Conservation (phyloP, 2,888 invertebrate species). For the Spilarctia lutea region DNA sequence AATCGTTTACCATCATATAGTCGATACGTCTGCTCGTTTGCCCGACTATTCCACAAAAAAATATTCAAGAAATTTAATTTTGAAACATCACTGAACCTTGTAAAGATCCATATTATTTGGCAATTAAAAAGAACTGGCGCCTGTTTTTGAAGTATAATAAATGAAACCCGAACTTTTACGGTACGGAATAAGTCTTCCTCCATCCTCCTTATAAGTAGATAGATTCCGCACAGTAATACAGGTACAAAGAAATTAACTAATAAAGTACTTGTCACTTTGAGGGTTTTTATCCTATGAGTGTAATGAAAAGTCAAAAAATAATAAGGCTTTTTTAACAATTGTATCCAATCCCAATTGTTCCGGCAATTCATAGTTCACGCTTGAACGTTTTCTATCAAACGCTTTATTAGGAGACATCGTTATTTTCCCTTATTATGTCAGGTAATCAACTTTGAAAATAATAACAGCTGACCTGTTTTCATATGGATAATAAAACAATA, state of each 20-base stretch:
- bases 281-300: neutral
- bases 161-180: neutral
- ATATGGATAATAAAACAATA: constrained; percentile 7
- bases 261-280: neutral
- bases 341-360: neutral
- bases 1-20: too few relatives aligned
- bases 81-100: neutral
- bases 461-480: constrained; percentile 65
- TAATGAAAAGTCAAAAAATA: neutral
- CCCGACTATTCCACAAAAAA: too few relatives aligned
- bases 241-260: neutral
- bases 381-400: constrained; percentile 63
- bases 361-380: constrained; percentile 65
- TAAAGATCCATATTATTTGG: neutral
- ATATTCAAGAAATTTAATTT: too few relatives aligned
- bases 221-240: neutral
- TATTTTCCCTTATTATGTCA: constrained; percentile 66
- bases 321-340: neutral
- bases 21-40: too few relatives aligned
- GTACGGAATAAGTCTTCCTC: neutral
- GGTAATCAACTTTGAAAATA: constrained; percentile 60
- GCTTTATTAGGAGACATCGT: constrained; percentile 67
- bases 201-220: neutral
- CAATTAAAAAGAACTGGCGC: neutral
- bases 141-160: neutral